Percentiles rank a stretch among this genome's conserved stretches.
Conservation (phyloP, 2,888 invertebrate species). For the Gortyna flavago region DNA sequence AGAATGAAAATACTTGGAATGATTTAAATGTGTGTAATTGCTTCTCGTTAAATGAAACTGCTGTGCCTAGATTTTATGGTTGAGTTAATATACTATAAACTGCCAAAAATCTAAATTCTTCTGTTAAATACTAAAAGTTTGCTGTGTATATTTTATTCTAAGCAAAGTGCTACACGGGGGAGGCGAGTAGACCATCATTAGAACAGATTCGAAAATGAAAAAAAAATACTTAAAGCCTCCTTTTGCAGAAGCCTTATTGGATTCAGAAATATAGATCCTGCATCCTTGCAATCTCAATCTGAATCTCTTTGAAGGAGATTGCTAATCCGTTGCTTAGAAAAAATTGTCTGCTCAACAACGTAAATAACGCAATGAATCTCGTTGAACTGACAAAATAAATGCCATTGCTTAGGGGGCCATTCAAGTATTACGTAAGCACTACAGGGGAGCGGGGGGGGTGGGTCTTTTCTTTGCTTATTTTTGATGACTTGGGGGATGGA, state of each 20-base stretch:
- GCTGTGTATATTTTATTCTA: neutral
- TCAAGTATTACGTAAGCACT: no score
- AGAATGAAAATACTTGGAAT: constrained; percentile 17
- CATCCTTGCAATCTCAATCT: neutral
- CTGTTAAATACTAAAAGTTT: neutral
- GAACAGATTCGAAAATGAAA: neutral
- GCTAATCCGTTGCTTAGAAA: no score
- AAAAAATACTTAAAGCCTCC: neutral
- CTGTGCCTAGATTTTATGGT: no score
- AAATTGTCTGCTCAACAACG: no score
- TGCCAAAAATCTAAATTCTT: neutral
- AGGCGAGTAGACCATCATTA: neutral
- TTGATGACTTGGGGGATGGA: no score
- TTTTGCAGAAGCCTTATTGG: neutral
- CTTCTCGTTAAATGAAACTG: neutral
- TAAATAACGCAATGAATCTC: no score
- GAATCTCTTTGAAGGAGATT: no score
- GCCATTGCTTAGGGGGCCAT: no score
- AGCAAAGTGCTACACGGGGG: neutral
- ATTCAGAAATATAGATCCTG: neutral
- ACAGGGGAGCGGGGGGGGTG: no score
- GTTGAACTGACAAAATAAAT: no score
- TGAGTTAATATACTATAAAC: neutral
- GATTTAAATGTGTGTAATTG: constrained; percentile 37
- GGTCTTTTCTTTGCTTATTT: no score